These are phyloP conservation scores for Shinisaurus crocodilurus DNA, from an alignment of 2,113 vertebrate species.

Conservation along the genomic window DNA sequence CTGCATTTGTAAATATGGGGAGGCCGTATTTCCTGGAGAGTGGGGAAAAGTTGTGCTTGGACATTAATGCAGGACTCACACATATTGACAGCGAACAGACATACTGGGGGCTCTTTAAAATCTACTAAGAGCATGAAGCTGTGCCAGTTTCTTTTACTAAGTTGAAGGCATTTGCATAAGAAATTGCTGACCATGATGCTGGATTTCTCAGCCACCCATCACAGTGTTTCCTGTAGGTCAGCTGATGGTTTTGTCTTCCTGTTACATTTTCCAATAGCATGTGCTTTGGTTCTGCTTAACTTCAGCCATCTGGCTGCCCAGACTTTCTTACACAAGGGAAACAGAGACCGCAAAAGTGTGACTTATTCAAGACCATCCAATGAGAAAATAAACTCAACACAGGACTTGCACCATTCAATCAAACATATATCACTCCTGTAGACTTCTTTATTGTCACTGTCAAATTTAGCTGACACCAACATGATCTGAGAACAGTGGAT, in stretches of 20 bases:
- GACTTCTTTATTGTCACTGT: neutral
- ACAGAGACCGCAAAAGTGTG: neutral
- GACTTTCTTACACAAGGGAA: neutral
- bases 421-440: neutral
- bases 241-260: neutral
- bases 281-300: neutral
- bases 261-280: neutral
- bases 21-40: constrained; percentile 1
- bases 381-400: neutral
- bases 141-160: neutral
- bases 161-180: neutral
- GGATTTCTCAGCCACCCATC: neutral
- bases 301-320: neutral
- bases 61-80: neutral
- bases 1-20: neutral
- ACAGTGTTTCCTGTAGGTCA: neutral
- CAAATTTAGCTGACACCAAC: neutral
- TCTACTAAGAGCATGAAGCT: neutral
- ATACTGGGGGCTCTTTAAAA: constrained; percentile 11
- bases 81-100: constrained; percentile 1
- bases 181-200: neutral
- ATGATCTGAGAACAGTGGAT: neutral
- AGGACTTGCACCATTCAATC: neutral
- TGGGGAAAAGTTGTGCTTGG: neutral
- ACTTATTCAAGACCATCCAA: neutral